Conservation (phyloP, 2,888 invertebrate genomes). For the Drosophila incognita region DNA sequence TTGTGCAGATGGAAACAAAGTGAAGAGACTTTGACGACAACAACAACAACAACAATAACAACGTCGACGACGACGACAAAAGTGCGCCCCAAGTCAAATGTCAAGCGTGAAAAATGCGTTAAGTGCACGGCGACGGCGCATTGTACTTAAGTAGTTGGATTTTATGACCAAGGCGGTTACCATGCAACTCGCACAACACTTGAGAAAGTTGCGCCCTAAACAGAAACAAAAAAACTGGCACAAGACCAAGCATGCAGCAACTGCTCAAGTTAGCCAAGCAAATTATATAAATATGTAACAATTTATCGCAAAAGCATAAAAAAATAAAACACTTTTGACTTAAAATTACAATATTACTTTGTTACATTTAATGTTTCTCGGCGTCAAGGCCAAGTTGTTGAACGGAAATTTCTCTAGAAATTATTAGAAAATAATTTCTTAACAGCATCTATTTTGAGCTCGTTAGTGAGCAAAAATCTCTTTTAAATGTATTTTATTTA, state of each 20-base stretch:
- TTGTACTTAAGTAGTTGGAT: constrained; percentile 74
- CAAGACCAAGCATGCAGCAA: constrained; percentile 13
- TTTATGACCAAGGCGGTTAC: constrained; percentile 59
- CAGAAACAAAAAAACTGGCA: constrained; percentile 23
- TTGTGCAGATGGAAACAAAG: constrained; percentile 34
- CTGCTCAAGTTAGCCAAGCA: constrained; percentile 27
- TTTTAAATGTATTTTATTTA: constrained; percentile 23
- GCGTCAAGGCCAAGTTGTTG: constrained; percentile 26
- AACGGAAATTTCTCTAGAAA: constrained; percentile 5
- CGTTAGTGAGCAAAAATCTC: not conserved
- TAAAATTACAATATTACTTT: not conserved
- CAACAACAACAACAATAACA: not conserved
- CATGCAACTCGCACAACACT: constrained; percentile 42
- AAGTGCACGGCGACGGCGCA: constrained; percentile 78
- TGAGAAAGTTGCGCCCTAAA: constrained; percentile 49
- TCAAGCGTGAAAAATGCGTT: constrained; percentile 85
- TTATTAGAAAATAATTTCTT: constrained; percentile 1
- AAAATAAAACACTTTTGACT: not conserved
- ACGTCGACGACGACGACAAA: constrained; percentile 58
- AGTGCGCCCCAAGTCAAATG: constrained; percentile 84
- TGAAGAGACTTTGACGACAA: constrained; percentile 58
- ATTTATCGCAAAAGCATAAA: not conserved
- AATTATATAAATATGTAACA: constrained; percentile 35
- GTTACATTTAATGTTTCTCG: not conserved
- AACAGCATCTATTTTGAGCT: constrained; percentile 22